phyloP scores from a whole-genome alignment of 2,888 invertebrate genomes.

The Oasisia sp. region DNA sequence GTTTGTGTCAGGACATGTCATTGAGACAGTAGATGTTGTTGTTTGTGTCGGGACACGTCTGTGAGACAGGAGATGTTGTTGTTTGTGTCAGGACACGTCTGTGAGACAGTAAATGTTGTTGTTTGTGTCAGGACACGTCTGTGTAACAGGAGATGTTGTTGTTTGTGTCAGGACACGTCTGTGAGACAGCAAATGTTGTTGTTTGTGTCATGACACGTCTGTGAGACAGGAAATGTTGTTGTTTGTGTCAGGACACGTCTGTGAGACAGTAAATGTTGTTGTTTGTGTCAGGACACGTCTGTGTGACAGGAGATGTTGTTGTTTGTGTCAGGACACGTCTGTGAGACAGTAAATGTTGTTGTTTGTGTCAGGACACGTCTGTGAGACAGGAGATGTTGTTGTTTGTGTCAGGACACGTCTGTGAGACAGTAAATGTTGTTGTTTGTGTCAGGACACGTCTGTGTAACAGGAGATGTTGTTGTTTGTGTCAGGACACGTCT shows the following conservation, averaged over 20 bases:
- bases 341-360: too few species aligned
- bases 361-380: not conserved
- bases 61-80: conserved; percentile 78
- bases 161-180: not conserved
- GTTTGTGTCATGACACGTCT: too few species aligned
- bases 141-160: not conserved
- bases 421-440: too few species aligned
- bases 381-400: not conserved
- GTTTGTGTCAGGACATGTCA: not conserved
- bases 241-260: not conserved
- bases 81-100: not conserved
- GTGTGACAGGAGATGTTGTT: too few species aligned
- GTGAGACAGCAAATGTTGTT: too few species aligned
- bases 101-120: too few species aligned
- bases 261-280: not conserved
- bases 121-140: not conserved
- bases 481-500: too few species aligned
- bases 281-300: not conserved
- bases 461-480: too few species aligned
- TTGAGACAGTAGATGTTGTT: not conserved
- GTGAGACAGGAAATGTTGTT: too few species aligned
- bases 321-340: too few species aligned
- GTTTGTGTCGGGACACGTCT: not conserved
- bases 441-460: too few species aligned
- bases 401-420: not conserved